These are phyloP conservation scores for Capromys pilorides DNA, from an alignment of 2,797 vertebrate genomes.

Conservation along the genomic window DNA sequence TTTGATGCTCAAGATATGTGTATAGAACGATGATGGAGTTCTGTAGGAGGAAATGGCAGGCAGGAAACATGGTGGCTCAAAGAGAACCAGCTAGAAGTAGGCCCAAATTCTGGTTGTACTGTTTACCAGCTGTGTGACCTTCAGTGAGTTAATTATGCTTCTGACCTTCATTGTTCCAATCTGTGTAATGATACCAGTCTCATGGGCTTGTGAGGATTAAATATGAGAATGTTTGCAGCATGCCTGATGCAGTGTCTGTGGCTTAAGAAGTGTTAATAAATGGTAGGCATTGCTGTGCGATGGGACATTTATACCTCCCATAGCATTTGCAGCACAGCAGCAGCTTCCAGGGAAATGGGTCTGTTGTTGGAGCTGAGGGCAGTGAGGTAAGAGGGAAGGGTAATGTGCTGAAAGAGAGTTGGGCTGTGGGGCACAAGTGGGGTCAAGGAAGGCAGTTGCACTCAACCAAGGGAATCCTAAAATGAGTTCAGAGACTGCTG, in stretches of 20 bases:
- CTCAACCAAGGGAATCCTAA: not conserved
- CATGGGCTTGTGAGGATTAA: not conserved
- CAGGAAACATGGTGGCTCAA: not conserved
- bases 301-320: not conserved
- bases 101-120: not conserved
- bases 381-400: not conserved
- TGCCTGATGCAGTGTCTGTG: not conserved
- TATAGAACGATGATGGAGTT: not conserved
- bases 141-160: conserved; percentile 37
- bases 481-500: not conserved
- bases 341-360: not conserved
- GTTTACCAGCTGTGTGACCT: not conserved
- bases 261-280: not conserved
- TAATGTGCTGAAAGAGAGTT: not conserved
- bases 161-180: conserved; percentile 37
- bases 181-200: not conserved
- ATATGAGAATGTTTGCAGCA: not conserved
- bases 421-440: not conserved
- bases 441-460: not conserved
- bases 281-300: not conserved
- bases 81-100: not conserved
- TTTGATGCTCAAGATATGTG: not conserved
- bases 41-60: conserved; percentile 4
- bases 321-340: not conserved
- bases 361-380: not conserved